phyloP scores from a whole-genome alignment of 2,797 vertebrate species.

The Eremophila alpestris region DNA sequence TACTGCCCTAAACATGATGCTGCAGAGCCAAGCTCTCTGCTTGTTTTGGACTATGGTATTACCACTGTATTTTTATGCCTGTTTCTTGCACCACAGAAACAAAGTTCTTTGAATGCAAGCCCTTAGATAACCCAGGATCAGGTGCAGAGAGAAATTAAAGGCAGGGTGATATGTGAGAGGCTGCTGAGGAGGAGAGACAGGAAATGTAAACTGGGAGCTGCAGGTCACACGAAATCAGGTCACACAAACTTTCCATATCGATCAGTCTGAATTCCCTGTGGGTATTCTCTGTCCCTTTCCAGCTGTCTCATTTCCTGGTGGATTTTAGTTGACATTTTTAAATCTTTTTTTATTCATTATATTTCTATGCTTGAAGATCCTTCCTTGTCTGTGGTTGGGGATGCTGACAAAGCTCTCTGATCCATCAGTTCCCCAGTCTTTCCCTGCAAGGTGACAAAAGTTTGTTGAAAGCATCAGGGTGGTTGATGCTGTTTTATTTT shows the following conservation, averaged over 20 bases:
- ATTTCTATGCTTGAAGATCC: background rate
- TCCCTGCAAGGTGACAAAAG: background rate
- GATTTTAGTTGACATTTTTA: background rate
- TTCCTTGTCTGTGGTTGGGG: background rate
- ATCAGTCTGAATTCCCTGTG: background rate
- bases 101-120: background rate
- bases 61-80: background rate
- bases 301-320: background rate
- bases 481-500: conserved; percentile 17
- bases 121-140: background rate
- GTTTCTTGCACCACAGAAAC: background rate
- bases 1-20: background rate
- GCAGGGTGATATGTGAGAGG: background rate
- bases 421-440: background rate
- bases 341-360: background rate
- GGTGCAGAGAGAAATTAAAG: background rate
- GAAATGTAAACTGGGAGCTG: background rate
- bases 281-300: background rate
- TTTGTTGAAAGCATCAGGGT: background rate
- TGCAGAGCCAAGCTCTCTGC: background rate
- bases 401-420: background rate
- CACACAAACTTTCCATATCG: background rate
- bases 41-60: background rate
- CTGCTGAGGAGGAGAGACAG: background rate
- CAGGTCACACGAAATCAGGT: background rate